Percentiles rank a stretch among this genome's conserved stretches.
Conservation (phyloP, 2,797 vertebrate species). For the Siniperca scherzeri region DNA sequence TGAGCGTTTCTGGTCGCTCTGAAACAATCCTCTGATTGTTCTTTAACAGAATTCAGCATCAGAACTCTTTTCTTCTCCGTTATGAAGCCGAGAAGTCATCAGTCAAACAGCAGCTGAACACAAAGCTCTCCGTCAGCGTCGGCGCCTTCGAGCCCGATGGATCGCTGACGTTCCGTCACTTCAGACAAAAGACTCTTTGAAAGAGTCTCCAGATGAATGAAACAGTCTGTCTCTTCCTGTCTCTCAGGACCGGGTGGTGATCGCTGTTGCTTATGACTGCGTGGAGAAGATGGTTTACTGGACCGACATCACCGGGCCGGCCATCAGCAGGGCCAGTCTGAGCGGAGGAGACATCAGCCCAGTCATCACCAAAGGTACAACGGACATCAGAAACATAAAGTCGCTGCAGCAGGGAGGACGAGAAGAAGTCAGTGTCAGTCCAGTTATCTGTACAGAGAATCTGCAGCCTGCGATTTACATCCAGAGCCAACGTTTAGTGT, state of each 20-base stretch:
- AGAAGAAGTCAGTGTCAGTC: too few species aligned
- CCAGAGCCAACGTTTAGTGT: background rate
- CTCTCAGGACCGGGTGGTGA: conserved; percentile 91
- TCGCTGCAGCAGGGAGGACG: too few species aligned
- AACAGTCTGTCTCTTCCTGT: background rate
- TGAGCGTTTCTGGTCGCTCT: conserved; percentile 1
- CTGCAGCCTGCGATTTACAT: background rate
- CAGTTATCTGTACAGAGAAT: too few species aligned
- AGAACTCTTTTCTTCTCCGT: conserved; percentile 1
- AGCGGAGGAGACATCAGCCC: conserved; percentile 86
- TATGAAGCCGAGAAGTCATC: background rate
- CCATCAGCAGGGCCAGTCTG: conserved; percentile 89
- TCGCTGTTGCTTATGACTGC: conserved; percentile 93
- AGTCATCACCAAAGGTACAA: conserved; percentile 87
- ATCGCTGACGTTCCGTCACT: background rate
- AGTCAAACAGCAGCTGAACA: background rate
- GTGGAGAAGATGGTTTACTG: conserved; percentile 93
- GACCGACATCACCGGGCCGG: conserved; percentile 92
- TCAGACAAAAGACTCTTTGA: conserved; percentile 38
- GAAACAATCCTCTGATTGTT: conserved; percentile 45
- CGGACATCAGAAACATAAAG: background rate
- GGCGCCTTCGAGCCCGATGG: background rate
- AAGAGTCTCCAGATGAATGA: conserved; percentile 24
- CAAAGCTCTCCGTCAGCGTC: background rate
- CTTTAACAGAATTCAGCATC: conserved; percentile 10